Conservation (phyloP, 2,113 vertebrate species). For the Azemiops feae region DNA sequence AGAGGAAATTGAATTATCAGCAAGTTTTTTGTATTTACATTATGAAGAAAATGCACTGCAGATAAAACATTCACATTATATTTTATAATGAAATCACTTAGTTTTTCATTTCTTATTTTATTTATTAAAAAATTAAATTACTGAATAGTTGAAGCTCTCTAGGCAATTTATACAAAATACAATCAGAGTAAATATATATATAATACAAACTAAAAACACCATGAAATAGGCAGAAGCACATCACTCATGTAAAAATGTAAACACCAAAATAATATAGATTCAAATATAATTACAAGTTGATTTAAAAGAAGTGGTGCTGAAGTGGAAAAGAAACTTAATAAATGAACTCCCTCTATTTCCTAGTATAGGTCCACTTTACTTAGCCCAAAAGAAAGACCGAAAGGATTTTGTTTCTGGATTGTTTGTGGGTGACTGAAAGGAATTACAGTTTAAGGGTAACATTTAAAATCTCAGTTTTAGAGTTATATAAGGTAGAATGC, state of each 20-base stretch:
- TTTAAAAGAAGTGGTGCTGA: too few species aligned
- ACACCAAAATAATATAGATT: too few species aligned
- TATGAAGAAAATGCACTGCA: background rate
- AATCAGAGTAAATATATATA: background rate
- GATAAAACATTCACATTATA: background rate
- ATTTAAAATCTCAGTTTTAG: background rate
- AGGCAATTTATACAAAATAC: background rate
- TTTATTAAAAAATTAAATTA: background rate
- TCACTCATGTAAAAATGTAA: too few species aligned
- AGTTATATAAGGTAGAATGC: background rate
- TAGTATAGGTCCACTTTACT: too few species aligned
- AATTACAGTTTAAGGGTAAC: background rate
- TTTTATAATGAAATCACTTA: background rate
- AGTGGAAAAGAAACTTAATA: too few species aligned
- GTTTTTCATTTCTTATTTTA: background rate
- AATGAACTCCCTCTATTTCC: too few species aligned
- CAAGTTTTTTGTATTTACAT: background rate
- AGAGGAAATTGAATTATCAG: background rate
- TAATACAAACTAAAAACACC: background rate
- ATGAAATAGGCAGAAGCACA: too few species aligned
- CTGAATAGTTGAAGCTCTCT: background rate
- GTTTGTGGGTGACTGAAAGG: background rate
- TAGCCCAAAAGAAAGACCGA: too few species aligned
- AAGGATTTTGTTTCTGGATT: background rate
- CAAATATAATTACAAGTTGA: too few species aligned